phyloP scores from a whole-genome alignment of 2,888 invertebrate species.

The Pachycephus smyrnensis region DNA sequence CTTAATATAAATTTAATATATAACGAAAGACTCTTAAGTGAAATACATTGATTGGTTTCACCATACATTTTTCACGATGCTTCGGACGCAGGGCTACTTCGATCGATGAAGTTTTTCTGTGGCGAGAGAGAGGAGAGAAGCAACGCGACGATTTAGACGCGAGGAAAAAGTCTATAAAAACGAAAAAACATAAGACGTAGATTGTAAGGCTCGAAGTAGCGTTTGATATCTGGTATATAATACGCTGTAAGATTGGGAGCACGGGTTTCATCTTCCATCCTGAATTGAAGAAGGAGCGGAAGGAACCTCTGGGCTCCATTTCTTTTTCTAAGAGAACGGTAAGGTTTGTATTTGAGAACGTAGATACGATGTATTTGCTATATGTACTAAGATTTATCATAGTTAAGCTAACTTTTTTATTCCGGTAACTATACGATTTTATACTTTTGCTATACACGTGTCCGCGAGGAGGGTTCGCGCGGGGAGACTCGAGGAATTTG shows the following conservation, averaged over 20 bases:
- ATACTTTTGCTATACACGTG: constrained; percentile 49
- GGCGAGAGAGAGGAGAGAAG: not conserved
- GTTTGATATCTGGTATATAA: constrained; percentile 15
- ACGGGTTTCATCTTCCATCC: constrained; percentile 4
- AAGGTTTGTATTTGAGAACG: constrained; percentile 6
- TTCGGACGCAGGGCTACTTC: not conserved
- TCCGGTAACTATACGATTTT: constrained; percentile 52
- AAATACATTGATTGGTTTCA: constrained; percentile 7
- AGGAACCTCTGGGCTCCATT: not conserved
- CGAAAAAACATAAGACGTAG: constrained; percentile 14
- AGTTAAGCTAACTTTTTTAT: constrained; percentile 52
- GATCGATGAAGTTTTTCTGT: not conserved
- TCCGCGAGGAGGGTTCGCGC: constrained; percentile 3
- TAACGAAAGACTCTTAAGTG: constrained; percentile 7
- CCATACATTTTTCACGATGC: not conserved
- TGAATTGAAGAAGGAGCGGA: not conserved
- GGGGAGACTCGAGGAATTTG: not conserved
- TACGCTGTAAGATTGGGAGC: constrained; percentile 6
- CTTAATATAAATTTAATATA: constrained; percentile 8
- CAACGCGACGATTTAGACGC: constrained; percentile 23
- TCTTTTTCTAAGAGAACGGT: constrained; percentile 1
- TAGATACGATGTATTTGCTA: constrained; percentile 14
- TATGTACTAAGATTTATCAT: constrained; percentile 25
- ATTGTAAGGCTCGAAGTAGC: constrained; percentile 6
- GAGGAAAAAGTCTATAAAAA: constrained; percentile 30